Evolutionary conservation across 1,140 invertebrate species (phyloP).

Genomic region (Trachymyrmex septentrionalis): DNA sequence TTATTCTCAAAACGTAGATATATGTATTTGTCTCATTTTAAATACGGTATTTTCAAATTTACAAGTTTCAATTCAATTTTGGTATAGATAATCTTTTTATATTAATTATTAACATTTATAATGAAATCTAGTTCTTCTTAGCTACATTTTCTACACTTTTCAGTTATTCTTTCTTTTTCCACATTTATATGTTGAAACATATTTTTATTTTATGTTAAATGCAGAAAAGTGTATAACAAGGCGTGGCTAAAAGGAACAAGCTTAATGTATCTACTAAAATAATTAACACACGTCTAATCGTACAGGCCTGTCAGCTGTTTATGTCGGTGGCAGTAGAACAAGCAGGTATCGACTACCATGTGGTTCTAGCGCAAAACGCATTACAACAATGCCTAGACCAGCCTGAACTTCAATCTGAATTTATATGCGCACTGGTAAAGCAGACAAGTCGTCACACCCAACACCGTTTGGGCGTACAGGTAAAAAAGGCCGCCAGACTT

Average conservation of each 20-base stretch:
- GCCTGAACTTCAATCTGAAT: constrained; percentile 96
- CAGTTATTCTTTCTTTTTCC: not conserved
- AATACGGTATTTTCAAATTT: not conserved
- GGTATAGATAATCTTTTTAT: not conserved
- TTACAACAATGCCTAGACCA: constrained; percentile 96
- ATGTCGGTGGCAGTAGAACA: constrained; percentile 97
- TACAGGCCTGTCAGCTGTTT: constrained; percentile 96
- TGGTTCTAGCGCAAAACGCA: constrained; percentile 97
- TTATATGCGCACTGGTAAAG: constrained; percentile 96
- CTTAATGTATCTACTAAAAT: not conserved
- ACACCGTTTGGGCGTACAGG: constrained; percentile 95
- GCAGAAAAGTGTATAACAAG: constrained; percentile 2
- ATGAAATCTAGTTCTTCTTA: constrained; percentile 30
- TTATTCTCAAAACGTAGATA: not conserved
- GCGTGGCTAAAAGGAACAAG: constrained; percentile 3
- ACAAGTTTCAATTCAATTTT: not conserved
- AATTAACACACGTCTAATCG: constrained; percentile 63
- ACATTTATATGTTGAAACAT: not conserved
- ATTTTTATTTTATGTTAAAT: constrained; percentile 16
- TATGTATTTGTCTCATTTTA: not conserved
- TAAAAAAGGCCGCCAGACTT: constrained; percentile 89
- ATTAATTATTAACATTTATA: constrained; percentile 16
- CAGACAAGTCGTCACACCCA: constrained; percentile 96
- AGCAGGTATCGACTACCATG: constrained; percentile 98
- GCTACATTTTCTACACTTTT: constrained; percentile 29